Conservation (phyloP, 1,140 invertebrate species). For the Aleiodes sp. region DNA sequence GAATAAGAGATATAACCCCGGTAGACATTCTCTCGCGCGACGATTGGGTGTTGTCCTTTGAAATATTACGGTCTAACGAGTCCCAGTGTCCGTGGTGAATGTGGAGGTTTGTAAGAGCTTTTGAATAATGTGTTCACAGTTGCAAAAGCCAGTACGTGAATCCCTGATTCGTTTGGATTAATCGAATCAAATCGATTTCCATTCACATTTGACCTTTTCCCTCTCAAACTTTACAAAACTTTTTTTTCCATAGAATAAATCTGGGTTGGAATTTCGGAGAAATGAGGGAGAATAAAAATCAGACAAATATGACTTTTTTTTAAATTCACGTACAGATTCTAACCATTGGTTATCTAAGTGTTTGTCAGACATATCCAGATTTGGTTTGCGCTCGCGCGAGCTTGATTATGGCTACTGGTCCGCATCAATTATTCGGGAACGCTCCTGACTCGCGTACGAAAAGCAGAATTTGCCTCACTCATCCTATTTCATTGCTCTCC, state of each 20-base stretch:
- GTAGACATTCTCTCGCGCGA: neutral
- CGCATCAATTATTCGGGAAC: slow-evolving; percentile 33
- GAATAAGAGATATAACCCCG: slow-evolving; percentile 20
- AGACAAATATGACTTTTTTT: too few species aligned
- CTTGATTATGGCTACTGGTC: slow-evolving; percentile 36
- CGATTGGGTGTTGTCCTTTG: slow-evolving; percentile 22
- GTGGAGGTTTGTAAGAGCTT: neutral
- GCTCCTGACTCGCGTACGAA: slow-evolving; percentile 32
- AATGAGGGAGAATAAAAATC: too few species aligned
- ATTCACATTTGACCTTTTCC: neutral
- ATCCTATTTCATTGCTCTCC: neutral
- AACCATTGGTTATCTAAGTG: neutral
- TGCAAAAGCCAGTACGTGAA: neutral
- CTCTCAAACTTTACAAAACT: neutral
- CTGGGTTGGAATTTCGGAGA: too few species aligned
- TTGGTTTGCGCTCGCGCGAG: slow-evolving; percentile 1
- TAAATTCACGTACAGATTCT: too few species aligned
- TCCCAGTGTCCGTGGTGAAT: slow-evolving; percentile 13
- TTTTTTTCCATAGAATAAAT: neutral
- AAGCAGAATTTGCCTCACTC: slow-evolving; percentile 13
- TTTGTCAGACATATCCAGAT: slow-evolving; percentile 3
- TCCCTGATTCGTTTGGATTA: slow-evolving; percentile 16
- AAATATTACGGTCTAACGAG: slow-evolving; percentile 28
- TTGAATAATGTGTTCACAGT: slow-evolving; percentile 20
- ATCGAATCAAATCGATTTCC: slow-evolving; percentile 25